These are phyloP conservation scores for Zosterops lateralis DNA, from an alignment of 2,113 vertebrate species.

Conservation along the genomic window DNA sequence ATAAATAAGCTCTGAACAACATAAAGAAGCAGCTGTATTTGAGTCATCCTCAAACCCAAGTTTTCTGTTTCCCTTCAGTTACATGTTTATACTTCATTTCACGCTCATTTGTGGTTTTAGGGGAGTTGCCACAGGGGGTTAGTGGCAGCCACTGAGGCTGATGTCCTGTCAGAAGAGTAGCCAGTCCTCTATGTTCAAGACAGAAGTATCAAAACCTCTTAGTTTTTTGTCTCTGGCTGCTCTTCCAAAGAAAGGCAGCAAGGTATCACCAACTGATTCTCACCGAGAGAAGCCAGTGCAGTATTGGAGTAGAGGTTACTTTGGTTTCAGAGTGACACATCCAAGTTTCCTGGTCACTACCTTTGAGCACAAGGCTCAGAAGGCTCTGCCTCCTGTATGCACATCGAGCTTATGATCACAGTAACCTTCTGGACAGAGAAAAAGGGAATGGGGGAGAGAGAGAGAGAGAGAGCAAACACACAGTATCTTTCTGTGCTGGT, in stretches of 20 bases:
- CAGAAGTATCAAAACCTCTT: neutral
- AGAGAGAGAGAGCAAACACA: neutral
- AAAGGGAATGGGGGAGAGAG: neutral
- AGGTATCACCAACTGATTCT: neutral
- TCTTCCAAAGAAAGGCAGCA: neutral
- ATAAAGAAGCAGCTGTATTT: neutral
- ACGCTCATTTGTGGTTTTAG: neutral
- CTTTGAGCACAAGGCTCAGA: neutral
- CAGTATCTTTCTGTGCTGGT: neutral
- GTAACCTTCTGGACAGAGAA: neutral
- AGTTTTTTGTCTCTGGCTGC: neutral
- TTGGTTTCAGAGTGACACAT: neutral
- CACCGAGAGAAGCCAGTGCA: neutral
- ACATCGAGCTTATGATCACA: neutral
- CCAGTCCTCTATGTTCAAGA: neutral
- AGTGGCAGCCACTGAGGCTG: neutral
- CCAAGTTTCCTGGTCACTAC: neutral
- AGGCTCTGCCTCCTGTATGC: neutral
- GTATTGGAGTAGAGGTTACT: neutral
- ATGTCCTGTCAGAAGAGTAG: neutral
- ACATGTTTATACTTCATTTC: neutral
- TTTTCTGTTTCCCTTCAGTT: neutral
- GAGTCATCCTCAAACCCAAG: neutral
- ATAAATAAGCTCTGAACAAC: neutral
- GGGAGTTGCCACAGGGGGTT: neutral